Base-by-base conservation (phyloP, 2,797 vertebrate species). In the Clamator glandarius region DNA sequence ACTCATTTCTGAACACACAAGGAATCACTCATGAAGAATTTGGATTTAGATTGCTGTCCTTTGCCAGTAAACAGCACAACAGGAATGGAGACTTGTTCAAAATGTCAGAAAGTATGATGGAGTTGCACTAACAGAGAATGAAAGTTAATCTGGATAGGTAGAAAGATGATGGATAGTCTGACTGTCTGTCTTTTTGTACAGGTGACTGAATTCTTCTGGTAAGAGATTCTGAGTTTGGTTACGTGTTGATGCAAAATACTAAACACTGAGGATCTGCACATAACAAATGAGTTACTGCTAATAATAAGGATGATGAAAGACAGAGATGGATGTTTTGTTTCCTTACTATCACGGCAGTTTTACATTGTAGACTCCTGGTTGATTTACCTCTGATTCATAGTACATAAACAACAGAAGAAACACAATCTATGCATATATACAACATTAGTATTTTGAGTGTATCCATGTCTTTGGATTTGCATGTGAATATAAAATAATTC, bases 401-500 rank as follows among this genome's bases (percentile, higher is more conserved):
- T 2, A 2, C 84, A 50, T 79, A 90, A 89, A 82, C 63, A 91
- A 73, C 41, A 87, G n/a, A 12, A 89, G 50, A 87, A 88, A 61
- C 26, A 39, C 18, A 41, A 35, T 18, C 54, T 72, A 13, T 81
- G 59, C 9, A 25, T 69, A 84, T 63, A 87, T 46, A 74, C 0
- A 8, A 39, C 82, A 93, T 97, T 97, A 97, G 82, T 93, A 94
- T 97, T 93, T 96, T 97, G 82, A 90, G 67, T 85, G 92, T 96
- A 97, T 97, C 88, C 48, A 46, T 96, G 94, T 86, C 76, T 93
- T 76, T 64, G 61, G 44, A 98, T 98, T 98, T 98, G 96, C 97
- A 98, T 97, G 91, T 97, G 96, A 98, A 98, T 97, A 93, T 95
- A 67, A 97, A 97, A 98, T 97, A 98, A 98, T 98, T 98, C 96